phyloP scores from a whole-genome alignment of 2,888 invertebrate genomes.

The Pachydiplax longipennis region DNA sequence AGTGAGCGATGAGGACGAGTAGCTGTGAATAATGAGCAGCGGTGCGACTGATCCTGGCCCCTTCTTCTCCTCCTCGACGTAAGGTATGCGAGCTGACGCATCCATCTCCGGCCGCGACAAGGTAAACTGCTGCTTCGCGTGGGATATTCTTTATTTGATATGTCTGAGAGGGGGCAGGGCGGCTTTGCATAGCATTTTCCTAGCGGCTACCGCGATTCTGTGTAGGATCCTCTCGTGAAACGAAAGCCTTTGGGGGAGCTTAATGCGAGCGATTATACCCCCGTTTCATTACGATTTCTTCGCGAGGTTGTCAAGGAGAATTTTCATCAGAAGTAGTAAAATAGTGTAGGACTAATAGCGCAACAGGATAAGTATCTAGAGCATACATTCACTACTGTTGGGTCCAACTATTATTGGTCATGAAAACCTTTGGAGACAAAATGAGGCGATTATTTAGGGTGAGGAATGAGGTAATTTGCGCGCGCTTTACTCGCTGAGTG shows the following conservation, averaged over 20 bases:
- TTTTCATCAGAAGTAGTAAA: too few relatives aligned
- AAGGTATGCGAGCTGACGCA: slow-evolving; percentile 50
- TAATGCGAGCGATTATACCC: neutral
- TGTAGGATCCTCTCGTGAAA: neutral
- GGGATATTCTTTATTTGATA: slow-evolving; percentile 46
- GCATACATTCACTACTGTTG: too few relatives aligned
- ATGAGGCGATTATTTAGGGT: too few relatives aligned
- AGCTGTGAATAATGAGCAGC: slow-evolving; percentile 40
- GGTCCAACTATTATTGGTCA: too few relatives aligned
- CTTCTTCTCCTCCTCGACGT: neutral
- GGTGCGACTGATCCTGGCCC: slow-evolving; percentile 20
- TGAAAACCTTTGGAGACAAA: too few relatives aligned
- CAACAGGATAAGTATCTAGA: too few relatives aligned
- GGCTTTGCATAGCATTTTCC: neutral
- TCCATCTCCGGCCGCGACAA: slow-evolving; percentile 50
- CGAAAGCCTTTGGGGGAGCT: neutral
- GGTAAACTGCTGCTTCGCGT: slow-evolving; percentile 46
- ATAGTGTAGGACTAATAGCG: too few relatives aligned
- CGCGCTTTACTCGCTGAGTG: too few relatives aligned
- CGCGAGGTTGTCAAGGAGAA: too few relatives aligned
- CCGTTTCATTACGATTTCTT: neutral
- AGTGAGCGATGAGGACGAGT: slow-evolving; percentile 22
- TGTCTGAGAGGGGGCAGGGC: neutral
- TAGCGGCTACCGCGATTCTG: neutral
- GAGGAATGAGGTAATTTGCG: too few relatives aligned